Conservation (phyloP, 2,797 vertebrate species). For the Squalus acanthias region DNA sequence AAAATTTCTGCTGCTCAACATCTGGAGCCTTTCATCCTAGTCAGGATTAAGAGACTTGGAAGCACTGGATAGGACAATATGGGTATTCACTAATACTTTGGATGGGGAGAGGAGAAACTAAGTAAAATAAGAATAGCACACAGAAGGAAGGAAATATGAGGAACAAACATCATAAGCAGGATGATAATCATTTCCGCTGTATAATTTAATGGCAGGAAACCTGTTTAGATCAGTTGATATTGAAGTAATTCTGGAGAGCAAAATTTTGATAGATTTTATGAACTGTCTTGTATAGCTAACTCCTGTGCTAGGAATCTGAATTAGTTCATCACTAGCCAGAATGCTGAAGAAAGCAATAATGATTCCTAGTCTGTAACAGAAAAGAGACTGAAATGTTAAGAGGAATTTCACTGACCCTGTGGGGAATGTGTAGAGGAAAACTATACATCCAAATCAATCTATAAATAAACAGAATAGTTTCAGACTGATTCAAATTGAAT, state of each 20-base stretch:
- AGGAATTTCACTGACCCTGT: background rate
- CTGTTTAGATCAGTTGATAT: background rate
- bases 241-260: background rate
- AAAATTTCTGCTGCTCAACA: background rate
- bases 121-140: background rate
- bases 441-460: background rate
- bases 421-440: background rate
- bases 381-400: background rate
- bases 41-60: background rate
- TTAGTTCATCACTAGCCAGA: background rate
- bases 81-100: background rate
- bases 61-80: background rate
- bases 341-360: background rate
- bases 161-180: background rate
- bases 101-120: background rate
- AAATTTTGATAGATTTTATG: constrained; percentile 7
- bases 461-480: constrained; percentile 22
- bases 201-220: background rate
- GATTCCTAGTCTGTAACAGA: background rate
- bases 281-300: background rate
- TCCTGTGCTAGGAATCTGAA: background rate
- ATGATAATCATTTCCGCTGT: background rate
- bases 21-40: background rate
- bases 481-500: background rate
- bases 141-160: background rate